Conservation (phyloP, 2,888 invertebrate species). For the Drosophila ezoana region DNA sequence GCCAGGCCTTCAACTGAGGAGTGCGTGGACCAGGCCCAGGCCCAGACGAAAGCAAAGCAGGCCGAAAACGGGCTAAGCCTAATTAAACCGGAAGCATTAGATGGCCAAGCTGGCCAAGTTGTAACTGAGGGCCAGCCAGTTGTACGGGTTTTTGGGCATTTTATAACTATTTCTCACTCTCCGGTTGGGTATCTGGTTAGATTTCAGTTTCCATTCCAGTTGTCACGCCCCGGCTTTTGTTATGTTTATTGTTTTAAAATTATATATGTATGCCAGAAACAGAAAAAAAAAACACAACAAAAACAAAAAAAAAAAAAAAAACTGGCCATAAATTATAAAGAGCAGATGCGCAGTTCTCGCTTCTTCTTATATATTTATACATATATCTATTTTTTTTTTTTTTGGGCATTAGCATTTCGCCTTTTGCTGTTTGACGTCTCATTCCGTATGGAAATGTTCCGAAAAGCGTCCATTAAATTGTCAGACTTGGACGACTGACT, state of each 20-base stretch:
- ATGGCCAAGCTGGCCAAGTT: conserved; percentile 42
- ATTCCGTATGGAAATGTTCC: conserved; percentile 61
- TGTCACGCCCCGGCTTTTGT: conserved; percentile 67
- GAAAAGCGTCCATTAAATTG: conserved; percentile 48
- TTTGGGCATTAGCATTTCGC: conserved; percentile 61
- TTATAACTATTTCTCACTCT: neutral
- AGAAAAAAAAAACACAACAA: conserved; percentile 15
- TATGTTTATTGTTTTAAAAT: conserved; percentile 68
- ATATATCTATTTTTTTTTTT: conserved; percentile 5
- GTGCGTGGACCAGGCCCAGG: conserved; percentile 29
- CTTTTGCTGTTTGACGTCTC: conserved; percentile 28
- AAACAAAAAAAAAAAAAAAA: conserved; percentile 26
- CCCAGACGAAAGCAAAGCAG: conserved; percentile 3
- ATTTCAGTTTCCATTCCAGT: conserved; percentile 54
- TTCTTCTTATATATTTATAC: neutral
- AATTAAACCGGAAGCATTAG: conserved; percentile 80
- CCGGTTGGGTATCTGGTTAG: conserved; percentile 6
- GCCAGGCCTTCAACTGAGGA: conserved; percentile 48
- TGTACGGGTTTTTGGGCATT: conserved; percentile 17
- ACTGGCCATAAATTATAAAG: conserved; percentile 57
- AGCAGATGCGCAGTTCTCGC: conserved; percentile 61
- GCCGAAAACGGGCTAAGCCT: conserved; percentile 50
- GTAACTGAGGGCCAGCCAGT: conserved; percentile 60
- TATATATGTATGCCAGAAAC: conserved; percentile 51
- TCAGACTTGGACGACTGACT: conserved; percentile 24